Conservation (phyloP, 2,113 vertebrate species). For the Serilophus lunatus region DNA sequence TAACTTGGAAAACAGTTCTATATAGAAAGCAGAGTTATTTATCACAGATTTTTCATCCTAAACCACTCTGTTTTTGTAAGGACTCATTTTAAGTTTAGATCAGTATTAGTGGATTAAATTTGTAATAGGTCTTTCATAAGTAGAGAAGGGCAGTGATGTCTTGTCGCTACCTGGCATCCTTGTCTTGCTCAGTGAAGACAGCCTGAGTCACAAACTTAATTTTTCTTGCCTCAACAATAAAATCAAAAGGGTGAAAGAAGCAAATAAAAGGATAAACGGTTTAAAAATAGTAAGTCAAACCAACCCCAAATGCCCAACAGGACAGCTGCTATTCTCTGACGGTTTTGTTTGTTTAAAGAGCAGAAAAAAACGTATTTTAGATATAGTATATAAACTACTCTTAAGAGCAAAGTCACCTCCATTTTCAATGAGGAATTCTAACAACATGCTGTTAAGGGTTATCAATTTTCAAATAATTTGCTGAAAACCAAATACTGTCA, state of each 20-base stretch:
- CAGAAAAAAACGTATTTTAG: neutral
- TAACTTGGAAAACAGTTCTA: neutral
- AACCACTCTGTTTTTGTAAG: neutral
- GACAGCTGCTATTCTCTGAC: neutral
- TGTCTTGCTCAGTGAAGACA: neutral
- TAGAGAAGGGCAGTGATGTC: neutral
- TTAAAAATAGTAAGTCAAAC: neutral
- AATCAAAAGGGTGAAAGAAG: neutral
- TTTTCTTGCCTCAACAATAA: neutral
- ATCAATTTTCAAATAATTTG: constrained; percentile 6
- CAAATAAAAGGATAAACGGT: neutral
- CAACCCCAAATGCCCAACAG: neutral
- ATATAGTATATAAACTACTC: neutral
- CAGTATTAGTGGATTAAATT: neutral
- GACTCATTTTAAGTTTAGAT: neutral
- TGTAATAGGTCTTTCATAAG: neutral
- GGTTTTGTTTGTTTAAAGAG: neutral
- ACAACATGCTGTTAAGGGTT: neutral
- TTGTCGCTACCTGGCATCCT: neutral
- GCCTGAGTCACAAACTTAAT: neutral
- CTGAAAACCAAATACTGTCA: constrained; percentile 20
- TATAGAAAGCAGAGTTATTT: neutral
- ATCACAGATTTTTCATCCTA: neutral
- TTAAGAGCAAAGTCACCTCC: neutral
- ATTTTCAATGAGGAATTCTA: neutral